These are phyloP conservation scores for Rhinogobio ventralis DNA, from an alignment of 2,797 vertebrate genomes.

Conservation along the genomic window DNA sequence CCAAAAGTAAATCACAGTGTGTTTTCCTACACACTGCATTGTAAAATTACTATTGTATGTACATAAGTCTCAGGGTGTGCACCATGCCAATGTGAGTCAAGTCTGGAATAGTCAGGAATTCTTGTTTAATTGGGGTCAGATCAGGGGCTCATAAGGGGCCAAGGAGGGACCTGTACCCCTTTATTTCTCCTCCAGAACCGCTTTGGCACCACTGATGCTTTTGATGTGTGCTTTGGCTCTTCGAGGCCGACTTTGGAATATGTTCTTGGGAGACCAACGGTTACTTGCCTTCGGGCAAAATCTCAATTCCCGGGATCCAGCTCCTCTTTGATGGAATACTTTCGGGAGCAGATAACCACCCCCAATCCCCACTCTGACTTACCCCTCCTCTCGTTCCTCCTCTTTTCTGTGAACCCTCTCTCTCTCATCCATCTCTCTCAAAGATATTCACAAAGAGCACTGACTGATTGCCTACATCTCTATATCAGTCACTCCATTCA, in stretches of 20 bases:
- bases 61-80: constrained; percentile 6
- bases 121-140: constrained; percentile 85
- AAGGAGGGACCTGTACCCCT: constrained; percentile 75
- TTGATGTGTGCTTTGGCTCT: constrained; percentile 87
- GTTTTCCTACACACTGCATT: not conserved
- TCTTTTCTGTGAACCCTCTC: constrained; percentile 32
- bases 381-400: constrained; percentile 47
- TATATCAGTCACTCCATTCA: constrained; percentile 50
- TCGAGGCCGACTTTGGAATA: constrained; percentile 82
- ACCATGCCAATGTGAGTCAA: constrained; percentile 50
- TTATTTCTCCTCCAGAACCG: constrained; percentile 81
- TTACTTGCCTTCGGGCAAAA: constrained; percentile 84
- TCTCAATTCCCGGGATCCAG: constrained; percentile 83
- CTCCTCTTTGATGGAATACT: constrained; percentile 86
- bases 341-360: constrained; percentile 81
- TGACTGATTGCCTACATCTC: constrained; percentile 53
- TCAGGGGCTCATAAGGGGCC: constrained; percentile 77
- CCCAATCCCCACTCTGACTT: constrained; percentile 56
- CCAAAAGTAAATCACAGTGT: not conserved
- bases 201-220: constrained; percentile 82
- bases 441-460: constrained; percentile 40
- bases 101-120: constrained; percentile 79
- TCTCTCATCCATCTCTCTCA: constrained; percentile 36
- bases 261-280: constrained; percentile 85
- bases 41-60: not conserved